These are phyloP conservation scores for Alethe diademata DNA, from an alignment of 2,113 vertebrate genomes.

Conservation along the genomic window DNA sequence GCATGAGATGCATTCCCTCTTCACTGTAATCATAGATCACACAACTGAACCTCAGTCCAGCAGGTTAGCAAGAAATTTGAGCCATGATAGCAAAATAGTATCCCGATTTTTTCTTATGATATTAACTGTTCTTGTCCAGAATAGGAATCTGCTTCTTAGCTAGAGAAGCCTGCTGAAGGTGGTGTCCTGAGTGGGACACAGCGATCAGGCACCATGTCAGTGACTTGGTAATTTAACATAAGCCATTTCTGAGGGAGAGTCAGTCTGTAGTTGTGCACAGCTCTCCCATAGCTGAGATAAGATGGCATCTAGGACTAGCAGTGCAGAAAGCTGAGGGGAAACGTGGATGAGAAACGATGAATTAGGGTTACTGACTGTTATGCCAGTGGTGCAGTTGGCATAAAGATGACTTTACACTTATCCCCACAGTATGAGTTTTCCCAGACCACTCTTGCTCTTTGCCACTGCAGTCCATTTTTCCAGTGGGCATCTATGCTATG, in stretches of 20 bases:
- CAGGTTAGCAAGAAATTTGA: background rate
- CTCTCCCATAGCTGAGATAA: background rate
- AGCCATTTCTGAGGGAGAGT: background rate
- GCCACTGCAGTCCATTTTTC: background rate
- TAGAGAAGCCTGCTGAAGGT: background rate
- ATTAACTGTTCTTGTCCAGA: background rate
- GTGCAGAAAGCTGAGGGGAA: background rate
- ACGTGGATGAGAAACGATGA: accelerated
- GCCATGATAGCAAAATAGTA: background rate
- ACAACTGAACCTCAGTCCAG: background rate
- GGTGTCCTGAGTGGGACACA: background rate
- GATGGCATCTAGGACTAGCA: background rate
- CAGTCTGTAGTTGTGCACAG: background rate
- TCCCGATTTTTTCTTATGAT: background rate
- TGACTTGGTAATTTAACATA: background rate
- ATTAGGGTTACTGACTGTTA: background rate
- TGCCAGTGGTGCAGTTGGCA: background rate
- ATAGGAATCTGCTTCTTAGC: background rate
- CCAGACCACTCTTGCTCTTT: background rate
- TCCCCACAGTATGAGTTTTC: accelerated
- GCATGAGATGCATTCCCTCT: background rate
- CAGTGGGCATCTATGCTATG: accelerated
- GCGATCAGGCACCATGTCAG: background rate
- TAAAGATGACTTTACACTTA: background rate
- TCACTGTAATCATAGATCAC: background rate